Conservation (phyloP, 2,888 invertebrate genomes). For the Drepanosiphum platanoidis region DNA sequence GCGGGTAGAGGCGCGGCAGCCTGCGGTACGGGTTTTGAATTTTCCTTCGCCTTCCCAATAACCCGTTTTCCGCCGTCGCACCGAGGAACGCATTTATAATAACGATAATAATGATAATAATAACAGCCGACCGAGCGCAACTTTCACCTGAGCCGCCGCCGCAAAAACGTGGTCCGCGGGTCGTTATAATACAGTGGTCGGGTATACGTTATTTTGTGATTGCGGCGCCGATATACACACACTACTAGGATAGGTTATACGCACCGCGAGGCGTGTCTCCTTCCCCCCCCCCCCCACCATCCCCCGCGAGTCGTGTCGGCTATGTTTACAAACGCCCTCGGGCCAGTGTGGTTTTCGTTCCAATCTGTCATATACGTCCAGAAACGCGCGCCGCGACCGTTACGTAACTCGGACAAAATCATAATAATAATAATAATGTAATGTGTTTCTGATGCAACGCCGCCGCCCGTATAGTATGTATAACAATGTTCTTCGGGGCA, state of each 20-base stretch:
- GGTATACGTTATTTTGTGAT: neutral
- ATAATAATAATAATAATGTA: no score
- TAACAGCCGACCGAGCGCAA: neutral
- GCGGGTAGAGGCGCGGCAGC: no score
- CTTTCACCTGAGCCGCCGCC: constrained; percentile 20
- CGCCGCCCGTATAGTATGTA: neutral
- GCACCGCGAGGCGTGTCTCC: no score
- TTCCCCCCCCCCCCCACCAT: no score
- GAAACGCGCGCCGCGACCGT: neutral
- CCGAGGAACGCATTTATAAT: no score
- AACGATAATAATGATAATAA: no score
- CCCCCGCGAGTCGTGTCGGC: neutral
- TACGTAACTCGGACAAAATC: constrained; percentile 12
- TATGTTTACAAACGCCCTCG: constrained; percentile 20
- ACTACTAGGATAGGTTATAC: no score
- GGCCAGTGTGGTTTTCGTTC: constrained; percentile 30
- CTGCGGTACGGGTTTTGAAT: no score
- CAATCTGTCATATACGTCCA: constrained; percentile 28
- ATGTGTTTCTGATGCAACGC: constrained; percentile 15
- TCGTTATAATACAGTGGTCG: neutral
- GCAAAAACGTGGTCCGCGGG: no score
- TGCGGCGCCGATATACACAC: no score
- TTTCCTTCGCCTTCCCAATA: no score
- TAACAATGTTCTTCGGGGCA: neutral
- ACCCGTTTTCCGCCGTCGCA: neutral